Percentiles rank a stretch among this genome's conserved stretches.
Conservation (phyloP, 1,140 invertebrate genomes). For the Hylaeus volcanicus region DNA sequence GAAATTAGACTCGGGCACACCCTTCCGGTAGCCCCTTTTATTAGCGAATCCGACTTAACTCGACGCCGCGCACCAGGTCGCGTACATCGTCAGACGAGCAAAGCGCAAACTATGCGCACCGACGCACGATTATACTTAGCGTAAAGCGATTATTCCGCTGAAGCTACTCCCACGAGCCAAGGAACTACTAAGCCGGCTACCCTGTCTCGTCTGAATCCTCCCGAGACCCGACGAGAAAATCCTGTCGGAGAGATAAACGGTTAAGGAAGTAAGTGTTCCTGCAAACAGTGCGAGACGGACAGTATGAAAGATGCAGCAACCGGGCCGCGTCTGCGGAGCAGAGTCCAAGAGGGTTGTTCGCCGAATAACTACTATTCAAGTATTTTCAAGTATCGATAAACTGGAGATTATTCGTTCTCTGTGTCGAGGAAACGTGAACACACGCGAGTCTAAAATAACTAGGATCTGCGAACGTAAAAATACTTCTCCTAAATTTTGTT, state of each 20-base stretch:
- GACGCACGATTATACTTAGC: constrained; percentile 42
- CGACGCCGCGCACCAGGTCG: background rate
- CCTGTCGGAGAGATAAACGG: background rate
- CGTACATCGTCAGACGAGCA: constrained; percentile 11
- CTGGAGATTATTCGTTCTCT: too few relatives aligned
- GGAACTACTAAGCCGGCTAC: constrained; percentile 18
- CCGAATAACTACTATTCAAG: too few relatives aligned
- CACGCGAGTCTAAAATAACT: too few relatives aligned
- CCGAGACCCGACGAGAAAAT: background rate
- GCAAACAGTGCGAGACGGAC: background rate
- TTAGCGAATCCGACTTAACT: constrained; percentile 18
- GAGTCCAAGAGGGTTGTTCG: background rate
- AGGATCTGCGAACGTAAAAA: too few relatives aligned
- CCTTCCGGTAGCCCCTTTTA: background rate
- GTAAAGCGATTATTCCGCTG: constrained; percentile 48
- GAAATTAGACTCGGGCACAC: constrained; percentile 1
- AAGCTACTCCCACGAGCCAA: constrained; percentile 9
- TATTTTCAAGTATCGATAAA: too few relatives aligned
- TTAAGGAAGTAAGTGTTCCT: background rate
- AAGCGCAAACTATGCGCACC: constrained; percentile 34
- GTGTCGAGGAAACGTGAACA: too few relatives aligned
- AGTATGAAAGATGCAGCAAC: background rate
- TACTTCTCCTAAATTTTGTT: too few relatives aligned
- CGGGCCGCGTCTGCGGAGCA: background rate
- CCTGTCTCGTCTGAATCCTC: constrained; percentile 7